Evolutionary conservation across 1,140 invertebrate species (phyloP).

Genomic region (Zeugodacus cucurbitae): DNA sequence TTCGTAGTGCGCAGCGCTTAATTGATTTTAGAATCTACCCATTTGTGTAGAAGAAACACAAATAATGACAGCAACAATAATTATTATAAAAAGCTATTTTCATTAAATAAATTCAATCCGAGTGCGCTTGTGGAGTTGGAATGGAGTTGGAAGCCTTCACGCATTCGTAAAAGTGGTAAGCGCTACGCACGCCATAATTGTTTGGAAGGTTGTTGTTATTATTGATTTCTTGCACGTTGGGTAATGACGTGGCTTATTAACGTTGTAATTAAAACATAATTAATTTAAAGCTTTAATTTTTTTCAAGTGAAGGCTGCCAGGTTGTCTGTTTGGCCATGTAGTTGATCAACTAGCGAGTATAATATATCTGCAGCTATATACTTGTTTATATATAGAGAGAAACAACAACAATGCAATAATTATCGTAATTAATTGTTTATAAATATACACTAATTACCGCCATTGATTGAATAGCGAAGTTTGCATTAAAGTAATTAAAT

Average conservation of each 20-base stretch:
- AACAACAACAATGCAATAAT: not conserved
- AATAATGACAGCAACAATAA: not conserved
- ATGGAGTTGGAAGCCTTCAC: constrained; percentile 4
- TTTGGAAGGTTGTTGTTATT: not conserved
- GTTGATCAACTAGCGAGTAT: not conserved
- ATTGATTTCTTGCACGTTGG: not conserved
- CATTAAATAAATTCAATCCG: not conserved
- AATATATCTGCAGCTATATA: not conserved
- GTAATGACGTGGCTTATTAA: constrained; percentile 1
- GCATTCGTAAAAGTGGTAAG: not conserved
- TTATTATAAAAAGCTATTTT: not conserved
- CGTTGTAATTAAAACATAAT: constrained; percentile 9
- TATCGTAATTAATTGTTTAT: not conserved
- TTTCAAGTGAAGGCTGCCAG: not conserved
- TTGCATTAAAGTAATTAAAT: not conserved
- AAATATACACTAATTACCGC: not conserved
- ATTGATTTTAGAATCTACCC: constrained; percentile 26
- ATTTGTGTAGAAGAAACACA: not conserved
- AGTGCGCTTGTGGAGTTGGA: not conserved
- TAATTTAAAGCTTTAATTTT: constrained; percentile 13
- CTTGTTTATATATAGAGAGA: not conserved
- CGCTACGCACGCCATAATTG: not conserved
- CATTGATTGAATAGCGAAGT: not conserved
- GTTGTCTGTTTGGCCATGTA: not conserved
- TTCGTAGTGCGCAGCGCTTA: not conserved